These are phyloP conservation scores for Neoaliturus tenellus DNA, from an alignment of 2,888 invertebrate species.

Conservation along the genomic window DNA sequence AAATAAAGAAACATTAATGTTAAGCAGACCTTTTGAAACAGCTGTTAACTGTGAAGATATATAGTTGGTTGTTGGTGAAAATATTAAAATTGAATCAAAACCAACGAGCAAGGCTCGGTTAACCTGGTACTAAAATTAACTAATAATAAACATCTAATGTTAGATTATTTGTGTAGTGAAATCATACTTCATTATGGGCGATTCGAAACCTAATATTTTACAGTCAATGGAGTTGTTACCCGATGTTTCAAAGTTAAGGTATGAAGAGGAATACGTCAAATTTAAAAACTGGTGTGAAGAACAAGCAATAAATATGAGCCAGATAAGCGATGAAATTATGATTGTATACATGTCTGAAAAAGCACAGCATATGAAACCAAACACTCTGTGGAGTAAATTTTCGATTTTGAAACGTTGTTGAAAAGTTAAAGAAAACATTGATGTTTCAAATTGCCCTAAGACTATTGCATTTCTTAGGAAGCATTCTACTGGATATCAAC, in stretches of 20 bases:
- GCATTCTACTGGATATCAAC: background rate
- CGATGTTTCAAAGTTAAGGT: background rate
- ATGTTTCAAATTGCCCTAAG: background rate
- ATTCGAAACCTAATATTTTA: too few relatives aligned
- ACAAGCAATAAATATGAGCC: background rate
- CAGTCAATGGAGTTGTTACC: background rate
- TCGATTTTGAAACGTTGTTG: background rate
- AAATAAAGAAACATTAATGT: too few relatives aligned
- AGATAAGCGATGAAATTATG: background rate
- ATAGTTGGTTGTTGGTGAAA: too few relatives aligned
- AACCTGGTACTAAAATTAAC: too few relatives aligned
- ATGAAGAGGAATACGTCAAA: background rate
- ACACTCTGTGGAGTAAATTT: background rate
- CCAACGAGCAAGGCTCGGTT: too few relatives aligned
- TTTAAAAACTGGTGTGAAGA: background rate
- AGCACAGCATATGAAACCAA: background rate
- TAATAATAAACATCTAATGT: too few relatives aligned
- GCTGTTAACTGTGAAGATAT: too few relatives aligned
- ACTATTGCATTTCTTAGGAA: background rate
- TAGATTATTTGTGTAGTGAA: too few relatives aligned
- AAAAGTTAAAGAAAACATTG: background rate
- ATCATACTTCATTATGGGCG: too few relatives aligned
- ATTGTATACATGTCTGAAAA: background rate
- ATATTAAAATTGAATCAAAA: too few relatives aligned
- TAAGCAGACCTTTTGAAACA: too few relatives aligned